Evolutionary conservation across 64 coral and sea anemone species (phyloP), one percentile per base, ranked within the genome.

Genomic region (Platygyra sinensis): DNA sequence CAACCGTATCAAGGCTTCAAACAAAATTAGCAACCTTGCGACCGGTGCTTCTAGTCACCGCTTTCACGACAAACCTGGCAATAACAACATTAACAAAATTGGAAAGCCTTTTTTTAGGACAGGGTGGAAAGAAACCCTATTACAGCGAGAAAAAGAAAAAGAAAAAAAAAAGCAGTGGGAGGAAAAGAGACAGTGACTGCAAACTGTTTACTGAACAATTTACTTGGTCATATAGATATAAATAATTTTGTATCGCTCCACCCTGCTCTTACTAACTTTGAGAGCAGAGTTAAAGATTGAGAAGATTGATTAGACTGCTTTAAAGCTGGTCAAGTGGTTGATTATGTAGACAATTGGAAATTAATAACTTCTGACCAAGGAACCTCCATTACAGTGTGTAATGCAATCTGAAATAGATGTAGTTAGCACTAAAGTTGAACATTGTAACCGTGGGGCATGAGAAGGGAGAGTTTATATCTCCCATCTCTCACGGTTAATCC

Each of bases 1-100:
- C 79, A 91, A 83, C 33, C 87, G 78, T 77, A 92, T 86, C 55
- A 92, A 92, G 42, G 90, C 79, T 24, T 91, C 72, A 39, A 91
- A 91, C 55, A 59, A 75, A 91, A 85, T 91, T 63, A 77, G 89
- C 67, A 62, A 86, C 29, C 89, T 59, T 73, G 52, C 80, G 30
- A 69, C 89, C 72, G 80, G 31, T 73, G 52, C 27, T 31, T 31
- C 67, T 74, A 59, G 28, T 75, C 82, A 27, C 57, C 49, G 62
- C 54, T 50, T 55, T 30, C 51, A 81, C 20, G 80, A 84, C 30
- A 72, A 91, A 84, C 52, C 64, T 69, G 64, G 82, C 64, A 86
- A 69, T 72, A 86, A 86, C 31, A 49, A 71, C n/a, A n/a, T n/a
- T n/a, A n/a, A n/a, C 52, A 87, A 32, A 74, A 52, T 5, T 73